Conservation (phyloP, 2,113 vertebrate species). For the Paramisgurnus dabryanus region DNA sequence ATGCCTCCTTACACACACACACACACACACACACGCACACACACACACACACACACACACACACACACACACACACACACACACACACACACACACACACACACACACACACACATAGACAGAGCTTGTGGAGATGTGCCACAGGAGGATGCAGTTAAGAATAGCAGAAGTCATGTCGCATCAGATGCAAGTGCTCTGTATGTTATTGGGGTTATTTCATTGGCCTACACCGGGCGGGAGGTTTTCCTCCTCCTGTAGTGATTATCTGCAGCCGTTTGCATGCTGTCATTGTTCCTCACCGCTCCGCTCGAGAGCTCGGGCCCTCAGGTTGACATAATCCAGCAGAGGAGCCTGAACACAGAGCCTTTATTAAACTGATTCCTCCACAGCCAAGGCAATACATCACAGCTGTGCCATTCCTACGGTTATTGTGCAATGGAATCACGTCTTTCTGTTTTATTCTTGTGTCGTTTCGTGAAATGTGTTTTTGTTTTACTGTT, state of each 20-base stretch:
- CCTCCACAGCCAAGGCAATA: slow-evolving; percentile 37
- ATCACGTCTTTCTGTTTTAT: slow-evolving; percentile 38
- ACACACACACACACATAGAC: slow-evolving; percentile 36
- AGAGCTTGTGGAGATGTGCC: slow-evolving; percentile 58
- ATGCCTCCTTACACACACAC: slow-evolving; percentile 22
- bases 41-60: slow-evolving; percentile 26
- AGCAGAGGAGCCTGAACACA: slow-evolving; percentile 15
- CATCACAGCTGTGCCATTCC: slow-evolving; percentile 48
- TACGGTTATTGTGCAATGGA: slow-evolving; percentile 45
- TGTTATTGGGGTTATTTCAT: slow-evolving; percentile 55
- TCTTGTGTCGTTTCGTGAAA: slow-evolving; percentile 44
- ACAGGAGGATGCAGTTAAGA: slow-evolving; percentile 71
- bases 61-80: slow-evolving; percentile 36
- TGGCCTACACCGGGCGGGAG: slow-evolving; percentile 44
- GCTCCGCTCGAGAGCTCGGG: slow-evolving; percentile 52
- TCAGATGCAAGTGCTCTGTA: slow-evolving; percentile 65
- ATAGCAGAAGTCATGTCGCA: slow-evolving; percentile 77
- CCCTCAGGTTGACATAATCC: slow-evolving; percentile 67
- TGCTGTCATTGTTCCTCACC: slow-evolving; percentile 69
- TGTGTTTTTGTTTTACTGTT: slow-evolving; percentile 36
- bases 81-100: slow-evolving; percentile 38
- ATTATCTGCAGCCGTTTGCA: slow-evolving; percentile 68
- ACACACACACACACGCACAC: slow-evolving; percentile 34
- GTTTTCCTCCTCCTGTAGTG: slow-evolving; percentile 58
- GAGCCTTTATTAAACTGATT: slow-evolving; percentile 58